Evolutionary conservation across 2,888 invertebrate species (phyloP), one percentile per base, ranked within the genome.

Genomic region (Hedya salicella): DNA sequence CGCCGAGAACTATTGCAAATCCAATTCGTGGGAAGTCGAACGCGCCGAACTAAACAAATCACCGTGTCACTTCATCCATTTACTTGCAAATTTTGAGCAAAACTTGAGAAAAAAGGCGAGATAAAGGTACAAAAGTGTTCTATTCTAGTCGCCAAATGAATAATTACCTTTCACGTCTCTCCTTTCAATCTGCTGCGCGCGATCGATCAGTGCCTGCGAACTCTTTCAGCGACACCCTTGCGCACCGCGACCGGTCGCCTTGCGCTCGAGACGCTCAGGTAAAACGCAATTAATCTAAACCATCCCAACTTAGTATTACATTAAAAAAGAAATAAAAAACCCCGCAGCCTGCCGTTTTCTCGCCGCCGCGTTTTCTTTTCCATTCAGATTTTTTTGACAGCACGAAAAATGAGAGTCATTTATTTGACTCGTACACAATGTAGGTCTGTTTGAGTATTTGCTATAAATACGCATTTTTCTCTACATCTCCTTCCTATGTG

Each of bases 361-460:
- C 88, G 84, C 86, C 75, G 83, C 78, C 81, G 84, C 88, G 90
- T 90, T 91, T 91, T 90, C 91, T 90, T 91, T 89, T 87, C 87
- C 91, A 91, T 92, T 92, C 91, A 91, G 90, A 89, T 92, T 92
- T 92, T 92, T 93, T 93, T 93, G 93, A 93, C 93, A 92, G 87
- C 83, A 89, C 91, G 93, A 93, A 88, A 93, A 92, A 93, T 93
- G 89, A 91, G 85, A 77, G 83, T 91, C 92, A 93, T 93, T 92
- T 93, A 93, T 93, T 92, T 90, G 91, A 91, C 89, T 92, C 92
- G 91, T 89, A 92, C 91, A 93, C 92, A 92, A 92, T 92, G 92
- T 92, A 89, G 89, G 89, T 88, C 91, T 92, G 92, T 93, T 93
- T 92, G 93, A 92, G 92, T 93, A 93, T 93, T 93, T 92, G 92